These are phyloP conservation scores for Drosophila mauritiana DNA, from an alignment of 1,140 invertebrate genomes.

Conservation along the genomic window DNA sequence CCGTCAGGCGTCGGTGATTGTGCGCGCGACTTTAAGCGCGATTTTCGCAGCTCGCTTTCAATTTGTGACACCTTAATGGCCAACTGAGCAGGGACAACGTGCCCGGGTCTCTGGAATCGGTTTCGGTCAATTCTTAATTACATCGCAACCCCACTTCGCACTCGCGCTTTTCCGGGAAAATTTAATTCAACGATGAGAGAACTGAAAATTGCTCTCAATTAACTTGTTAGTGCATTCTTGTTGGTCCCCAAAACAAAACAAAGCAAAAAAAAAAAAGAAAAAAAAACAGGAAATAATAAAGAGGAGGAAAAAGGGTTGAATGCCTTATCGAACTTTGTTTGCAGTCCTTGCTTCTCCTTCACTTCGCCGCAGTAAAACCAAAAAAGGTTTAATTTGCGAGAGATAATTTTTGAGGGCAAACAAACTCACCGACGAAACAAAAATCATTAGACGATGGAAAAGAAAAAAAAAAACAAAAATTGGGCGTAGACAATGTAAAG, in stretches of 20 bases:
- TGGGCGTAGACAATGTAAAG: constrained; percentile 42
- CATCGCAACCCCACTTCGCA: neutral
- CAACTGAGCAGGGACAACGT: constrained; percentile 54
- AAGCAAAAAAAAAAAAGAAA: neutral
- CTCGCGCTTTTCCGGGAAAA: constrained; percentile 15
- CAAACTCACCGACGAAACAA: constrained; percentile 7
- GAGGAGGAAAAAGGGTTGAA: constrained; percentile 27
- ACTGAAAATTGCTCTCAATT: constrained; percentile 67
- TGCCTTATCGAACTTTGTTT: constrained; percentile 24
- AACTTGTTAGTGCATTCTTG: constrained; percentile 53
- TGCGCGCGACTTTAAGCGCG: constrained; percentile 46
- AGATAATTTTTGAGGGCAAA: constrained; percentile 36
- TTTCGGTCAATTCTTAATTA: constrained; percentile 29
- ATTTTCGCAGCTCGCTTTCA: constrained; percentile 49
- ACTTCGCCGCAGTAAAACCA: constrained; percentile 1
- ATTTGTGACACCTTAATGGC: constrained; percentile 70
- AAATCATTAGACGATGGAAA: constrained; percentile 28
- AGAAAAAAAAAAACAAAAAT: neutral
- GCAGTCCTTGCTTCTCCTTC: neutral
- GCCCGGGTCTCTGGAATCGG: constrained; percentile 20
- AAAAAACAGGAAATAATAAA: neutral
- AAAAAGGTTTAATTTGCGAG: constrained; percentile 70
- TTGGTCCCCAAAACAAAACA: constrained; percentile 6
- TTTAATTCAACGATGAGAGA: constrained; percentile 48
- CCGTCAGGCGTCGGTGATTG: constrained; percentile 32